phyloP scores from a whole-genome alignment of 2,797 vertebrate species.

The Melanotaenia maccullochi region DNA sequence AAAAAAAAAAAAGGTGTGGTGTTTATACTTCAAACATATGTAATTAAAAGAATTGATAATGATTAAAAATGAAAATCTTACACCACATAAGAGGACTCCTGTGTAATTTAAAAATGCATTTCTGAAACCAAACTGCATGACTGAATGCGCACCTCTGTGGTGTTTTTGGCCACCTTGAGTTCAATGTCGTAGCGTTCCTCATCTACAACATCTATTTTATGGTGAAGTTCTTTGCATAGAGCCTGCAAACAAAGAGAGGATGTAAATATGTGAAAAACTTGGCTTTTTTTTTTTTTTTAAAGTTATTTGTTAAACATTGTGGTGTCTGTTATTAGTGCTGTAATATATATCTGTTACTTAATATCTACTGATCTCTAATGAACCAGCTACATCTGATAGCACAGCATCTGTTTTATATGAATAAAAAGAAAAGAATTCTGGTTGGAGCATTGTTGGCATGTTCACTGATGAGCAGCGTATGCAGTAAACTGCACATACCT shows the following conservation, averaged over 20 bases:
- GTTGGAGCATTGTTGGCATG: constrained; percentile 13
- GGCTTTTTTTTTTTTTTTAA: no score
- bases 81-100: neutral
- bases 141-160: constrained; percentile 58
- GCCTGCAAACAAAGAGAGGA: constrained; percentile 53
- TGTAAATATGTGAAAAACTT: neutral
- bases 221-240: constrained; percentile 79
- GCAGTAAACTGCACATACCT: constrained; percentile 61
- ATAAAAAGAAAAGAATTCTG: constrained; percentile 1
- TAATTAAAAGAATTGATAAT: no score
- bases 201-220: constrained; percentile 78
- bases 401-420: neutral
- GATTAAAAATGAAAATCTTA: neutral
- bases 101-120: neutral
- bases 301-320: no score
- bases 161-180: constrained; percentile 78
- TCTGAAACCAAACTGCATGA: neutral
- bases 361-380: neutral
- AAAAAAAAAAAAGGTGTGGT: no score
- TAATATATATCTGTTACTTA: neutral
- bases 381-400: neutral
- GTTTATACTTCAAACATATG: no score
- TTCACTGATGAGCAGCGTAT: constrained; percentile 1
- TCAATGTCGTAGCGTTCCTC: constrained; percentile 81
- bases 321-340: neutral